These are phyloP conservation scores for Homalodisca vitripennis DNA, from an alignment of 1,140 invertebrate genomes.

Conservation along the genomic window DNA sequence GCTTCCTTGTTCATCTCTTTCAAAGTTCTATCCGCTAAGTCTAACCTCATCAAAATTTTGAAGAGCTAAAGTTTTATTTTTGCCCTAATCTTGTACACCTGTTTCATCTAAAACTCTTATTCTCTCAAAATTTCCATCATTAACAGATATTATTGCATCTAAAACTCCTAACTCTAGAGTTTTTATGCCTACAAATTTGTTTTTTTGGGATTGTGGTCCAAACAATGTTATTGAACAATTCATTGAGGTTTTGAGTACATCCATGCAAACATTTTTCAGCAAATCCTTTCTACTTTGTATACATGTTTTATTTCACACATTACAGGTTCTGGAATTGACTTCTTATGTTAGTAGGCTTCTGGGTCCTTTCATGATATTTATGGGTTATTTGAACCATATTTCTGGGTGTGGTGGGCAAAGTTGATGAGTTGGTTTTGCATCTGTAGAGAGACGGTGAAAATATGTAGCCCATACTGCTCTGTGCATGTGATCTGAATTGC, in stretches of 20 bases:
- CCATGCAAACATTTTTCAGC: slow-evolving; percentile 33
- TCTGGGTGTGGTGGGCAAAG: slow-evolving; percentile 6
- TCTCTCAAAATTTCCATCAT: slow-evolving; percentile 25
- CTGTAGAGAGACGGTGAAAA: slow-evolving; percentile 44
- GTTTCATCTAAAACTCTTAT: neutral
- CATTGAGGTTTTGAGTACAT: too few species aligned
- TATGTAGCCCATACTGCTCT: slow-evolving; percentile 44
- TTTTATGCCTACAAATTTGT: slow-evolving; percentile 32
- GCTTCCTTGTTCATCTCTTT: too few species aligned
- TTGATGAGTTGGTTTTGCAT: slow-evolving; percentile 33
- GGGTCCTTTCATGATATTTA: slow-evolving; percentile 30
- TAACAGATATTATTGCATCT: slow-evolving; percentile 10
- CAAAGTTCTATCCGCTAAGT: too few species aligned
- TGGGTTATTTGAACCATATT: slow-evolving; percentile 20
- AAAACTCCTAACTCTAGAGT: slow-evolving; percentile 36
- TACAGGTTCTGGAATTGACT: too few species aligned
- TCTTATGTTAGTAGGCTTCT: neutral
- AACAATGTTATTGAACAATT: slow-evolving; percentile 19
- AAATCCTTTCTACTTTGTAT: slow-evolving; percentile 21
- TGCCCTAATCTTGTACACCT: slow-evolving; percentile 6
- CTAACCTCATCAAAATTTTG: too few species aligned
- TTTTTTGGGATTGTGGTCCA: neutral
- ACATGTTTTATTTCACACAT: slow-evolving; percentile 31
- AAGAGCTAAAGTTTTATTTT: too few species aligned
- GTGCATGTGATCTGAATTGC: slow-evolving; percentile 43